phyloP scores from a whole-genome alignment of 2,797 vertebrate species.

The Bovichtus variegatus region DNA sequence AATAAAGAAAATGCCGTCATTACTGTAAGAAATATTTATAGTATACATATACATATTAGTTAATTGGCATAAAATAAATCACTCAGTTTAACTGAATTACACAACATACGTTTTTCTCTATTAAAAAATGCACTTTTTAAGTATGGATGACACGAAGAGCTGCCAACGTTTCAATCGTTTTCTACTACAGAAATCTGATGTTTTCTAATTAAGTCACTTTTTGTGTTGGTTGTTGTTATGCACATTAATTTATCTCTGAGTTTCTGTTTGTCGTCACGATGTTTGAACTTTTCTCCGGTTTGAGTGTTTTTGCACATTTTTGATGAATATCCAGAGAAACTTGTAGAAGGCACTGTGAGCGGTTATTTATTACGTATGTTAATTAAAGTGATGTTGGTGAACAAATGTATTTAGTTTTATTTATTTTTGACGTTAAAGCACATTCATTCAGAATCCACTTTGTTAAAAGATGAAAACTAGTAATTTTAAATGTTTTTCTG shows the following conservation, averaged over 20 bases:
- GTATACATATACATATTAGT: background rate
- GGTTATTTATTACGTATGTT: background rate
- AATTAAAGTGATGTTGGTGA: conserved; percentile 31
- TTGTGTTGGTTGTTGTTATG: conserved; percentile 10
- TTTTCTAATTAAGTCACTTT: conserved; percentile 2
- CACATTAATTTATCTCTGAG: background rate
- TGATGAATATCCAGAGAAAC: background rate
- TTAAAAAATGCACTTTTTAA: conserved; percentile 3
- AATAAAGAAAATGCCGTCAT: too few relatives aligned
- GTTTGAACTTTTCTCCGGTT: conserved; percentile 17
- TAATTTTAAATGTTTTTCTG: conserved; percentile 23
- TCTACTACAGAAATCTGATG: background rate
- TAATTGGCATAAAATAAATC: background rate
- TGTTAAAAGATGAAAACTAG: conserved; percentile 16
- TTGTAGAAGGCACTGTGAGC: background rate
- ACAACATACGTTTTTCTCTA: background rate
- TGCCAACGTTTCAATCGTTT: background rate
- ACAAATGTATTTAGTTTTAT: conserved; percentile 18
- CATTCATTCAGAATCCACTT: conserved; percentile 11
- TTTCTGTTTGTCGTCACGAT: background rate
- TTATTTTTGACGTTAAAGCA: conserved; percentile 28
- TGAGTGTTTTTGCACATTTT: conserved; percentile 44
- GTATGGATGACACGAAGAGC: background rate
- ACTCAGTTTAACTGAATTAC: background rate
- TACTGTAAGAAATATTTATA: background rate